A percentile compares a stretch with the other conserved stretches of the same genome.
Evolutionary conservation across 2,113 vertebrate genomes (phyloP).

Genomic region (Elgaria multicarinata): DNA sequence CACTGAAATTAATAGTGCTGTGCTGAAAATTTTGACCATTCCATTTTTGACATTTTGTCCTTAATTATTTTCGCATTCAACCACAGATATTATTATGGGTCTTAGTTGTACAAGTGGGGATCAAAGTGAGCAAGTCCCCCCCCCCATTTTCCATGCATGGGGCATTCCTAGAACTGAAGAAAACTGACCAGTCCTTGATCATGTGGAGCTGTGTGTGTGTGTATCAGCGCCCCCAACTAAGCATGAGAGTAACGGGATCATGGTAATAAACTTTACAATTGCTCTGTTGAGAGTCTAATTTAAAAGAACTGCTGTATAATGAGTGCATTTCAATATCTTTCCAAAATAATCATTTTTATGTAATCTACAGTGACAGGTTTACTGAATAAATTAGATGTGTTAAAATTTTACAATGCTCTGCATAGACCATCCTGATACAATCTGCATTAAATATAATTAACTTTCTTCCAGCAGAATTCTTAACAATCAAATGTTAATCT

Average conservation of each 20-base stretch:
- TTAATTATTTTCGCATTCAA: not conserved
- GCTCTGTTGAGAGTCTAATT: conserved; percentile 5
- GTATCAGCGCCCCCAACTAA: not conserved
- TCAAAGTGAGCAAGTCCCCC: not conserved
- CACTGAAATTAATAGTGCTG: conserved; percentile 13
- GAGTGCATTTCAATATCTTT: conserved; percentile 20
- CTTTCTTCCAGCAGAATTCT: conserved; percentile 35
- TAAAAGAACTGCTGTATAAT: not conserved
- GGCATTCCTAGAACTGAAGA: not conserved
- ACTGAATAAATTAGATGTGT: conserved; percentile 10
- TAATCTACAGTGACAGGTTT: conserved; percentile 1
- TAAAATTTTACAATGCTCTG: conserved; percentile 30
- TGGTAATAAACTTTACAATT: not conserved
- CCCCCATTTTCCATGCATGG: not conserved
- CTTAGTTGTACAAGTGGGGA: not conserved
- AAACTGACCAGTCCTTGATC: not conserved
- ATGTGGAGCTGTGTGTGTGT: not conserved
- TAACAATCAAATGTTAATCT: conserved; percentile 39
- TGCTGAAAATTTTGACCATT: too few species aligned
- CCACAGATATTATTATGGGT: too few species aligned
- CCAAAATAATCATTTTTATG: conserved; percentile 19
- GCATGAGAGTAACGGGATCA: not conserved
- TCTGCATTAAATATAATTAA: not conserved
- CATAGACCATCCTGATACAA: not conserved
- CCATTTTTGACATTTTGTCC: too few species aligned